Base-by-base conservation (phyloP, 2,888 invertebrate genomes). In the Ichneumoninae sp. region DNA sequence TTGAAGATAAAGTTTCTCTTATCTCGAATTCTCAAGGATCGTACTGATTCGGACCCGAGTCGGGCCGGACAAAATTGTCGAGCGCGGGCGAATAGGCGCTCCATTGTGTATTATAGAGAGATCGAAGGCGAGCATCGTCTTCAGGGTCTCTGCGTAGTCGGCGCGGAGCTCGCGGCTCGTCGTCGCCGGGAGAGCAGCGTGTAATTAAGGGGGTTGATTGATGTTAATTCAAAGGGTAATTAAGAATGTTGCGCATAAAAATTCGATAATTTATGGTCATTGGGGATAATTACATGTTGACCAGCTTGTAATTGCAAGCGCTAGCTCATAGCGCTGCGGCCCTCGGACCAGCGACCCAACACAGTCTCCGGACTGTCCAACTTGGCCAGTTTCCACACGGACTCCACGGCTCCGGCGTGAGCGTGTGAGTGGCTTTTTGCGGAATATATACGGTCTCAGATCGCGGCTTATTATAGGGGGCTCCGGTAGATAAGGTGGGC, bases 201-300 rank as follows among this genome's bases (percentile, higher is more conserved):
- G 90, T 93, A 93, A 93, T 93, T 92, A 93, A 93, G 91, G 90
- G 92, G 92, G 92, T 93, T 93, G 93, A 93, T 93, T 93, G 93
- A 93, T 93, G 93, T 93, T 93, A 93, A 93, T 93, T 93, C 93
- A 93, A 93, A 93, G 93, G 93, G 93, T 93, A 93, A 93, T 93
- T 93, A 93, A 93, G 93, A 93, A 93, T 92, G 93, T 91, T 93
- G 93, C 92, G 93, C 93, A 93, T 93, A 93, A 93, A 93, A 93
- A 93, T 93, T 89, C 91, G 89, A 93, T 93, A 93, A 93, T 93
- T 93, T 93, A 93, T 93, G 92, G 93, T 93, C 93, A 93, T 93
- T 93, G 93, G 91, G 89, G 91, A 93, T 93, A 93, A 93, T 93
- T 93, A 93, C 93, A 93, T 93, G 93, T 93, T 93, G 93, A 93